Evolutionary conservation across 2,888 invertebrate species (phyloP).

Genomic region (Mythimna vitellina): DNA sequence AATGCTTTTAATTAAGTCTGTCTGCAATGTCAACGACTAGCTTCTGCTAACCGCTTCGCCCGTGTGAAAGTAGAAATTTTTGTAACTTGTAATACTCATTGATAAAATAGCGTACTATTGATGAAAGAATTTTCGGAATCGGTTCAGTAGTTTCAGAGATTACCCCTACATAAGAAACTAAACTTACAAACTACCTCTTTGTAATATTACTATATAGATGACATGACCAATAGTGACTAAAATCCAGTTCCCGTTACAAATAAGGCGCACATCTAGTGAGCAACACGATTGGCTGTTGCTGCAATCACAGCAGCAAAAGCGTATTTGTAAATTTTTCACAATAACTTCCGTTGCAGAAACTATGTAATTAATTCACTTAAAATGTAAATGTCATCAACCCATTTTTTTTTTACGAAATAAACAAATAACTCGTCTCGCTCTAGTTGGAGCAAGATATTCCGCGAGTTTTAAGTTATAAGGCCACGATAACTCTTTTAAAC

Average conservation of each 20-base stretch:
- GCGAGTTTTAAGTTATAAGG: not conserved
- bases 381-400: not conserved
- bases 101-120: no score
- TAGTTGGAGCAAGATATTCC: not conserved
- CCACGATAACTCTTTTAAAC: not conserved
- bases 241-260: not conserved
- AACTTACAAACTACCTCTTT: no score
- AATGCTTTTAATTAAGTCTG: constrained; percentile 7
- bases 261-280: not conserved
- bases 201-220: not conserved
- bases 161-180: no score
- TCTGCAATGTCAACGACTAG: not conserved
- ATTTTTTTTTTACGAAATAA: no score
- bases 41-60: no score
- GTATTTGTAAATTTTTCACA: not conserved
- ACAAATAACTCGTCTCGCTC: no score
- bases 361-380: not conserved
- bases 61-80: no score
- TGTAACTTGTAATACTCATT: no score
- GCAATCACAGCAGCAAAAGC: not conserved
- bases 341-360: not conserved
- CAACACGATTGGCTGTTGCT: not conserved
- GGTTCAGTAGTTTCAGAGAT: no score
- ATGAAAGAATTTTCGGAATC: no score
- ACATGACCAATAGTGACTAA: not conserved